A percentile compares a stretch with the other conserved stretches of the same genome.
phyloP scores from a whole-genome alignment of 2,113 vertebrate species.

The Colinus virginianus region DNA sequence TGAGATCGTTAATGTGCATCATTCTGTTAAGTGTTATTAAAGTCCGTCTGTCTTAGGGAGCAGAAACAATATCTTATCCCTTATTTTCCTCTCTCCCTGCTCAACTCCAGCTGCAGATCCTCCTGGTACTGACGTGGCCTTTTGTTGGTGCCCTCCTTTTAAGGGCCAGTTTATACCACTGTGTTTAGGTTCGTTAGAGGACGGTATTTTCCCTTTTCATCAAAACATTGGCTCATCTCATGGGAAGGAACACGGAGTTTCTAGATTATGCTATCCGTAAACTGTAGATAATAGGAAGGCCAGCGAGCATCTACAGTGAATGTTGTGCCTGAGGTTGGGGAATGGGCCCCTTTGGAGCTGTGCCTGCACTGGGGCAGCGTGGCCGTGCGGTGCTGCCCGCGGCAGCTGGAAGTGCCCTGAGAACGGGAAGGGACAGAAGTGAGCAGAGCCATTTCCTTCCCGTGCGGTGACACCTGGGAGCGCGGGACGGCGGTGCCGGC shows the following conservation, averaged over 20 bases:
- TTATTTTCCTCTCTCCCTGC: conserved; percentile 66
- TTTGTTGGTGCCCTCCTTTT: conserved; percentile 18
- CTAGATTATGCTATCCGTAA: not conserved
- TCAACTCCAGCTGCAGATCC: conserved; percentile 21
- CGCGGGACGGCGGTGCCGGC: not conserved
- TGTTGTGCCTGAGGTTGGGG: not conserved
- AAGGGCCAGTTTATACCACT: not conserved
- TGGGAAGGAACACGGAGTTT: not conserved
- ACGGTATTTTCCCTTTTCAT: conserved; percentile 20
- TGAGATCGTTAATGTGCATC: conserved; percentile 84
- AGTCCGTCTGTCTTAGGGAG: conserved; percentile 81
- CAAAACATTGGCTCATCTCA: not conserved
- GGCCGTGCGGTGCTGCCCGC: not conserved
- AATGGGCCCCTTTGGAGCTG: not conserved
- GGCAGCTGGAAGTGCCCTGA: not conserved
- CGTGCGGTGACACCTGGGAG: not conserved
- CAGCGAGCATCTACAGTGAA: not conserved
- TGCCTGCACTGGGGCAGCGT: not conserved
- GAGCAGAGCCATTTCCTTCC: not conserved
- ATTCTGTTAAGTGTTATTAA: conserved; percentile 86
- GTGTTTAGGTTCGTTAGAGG: not conserved
- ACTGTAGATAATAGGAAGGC: not conserved
- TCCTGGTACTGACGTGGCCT: conserved; percentile 18
- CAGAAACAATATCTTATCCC: conserved; percentile 75
- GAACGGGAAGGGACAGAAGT: not conserved